A percentile compares a stretch with the other conserved stretches of the same genome.
Evolutionary conservation across 1,140 invertebrate species (phyloP).

Genomic region (Chionoecetes opilio): DNA sequence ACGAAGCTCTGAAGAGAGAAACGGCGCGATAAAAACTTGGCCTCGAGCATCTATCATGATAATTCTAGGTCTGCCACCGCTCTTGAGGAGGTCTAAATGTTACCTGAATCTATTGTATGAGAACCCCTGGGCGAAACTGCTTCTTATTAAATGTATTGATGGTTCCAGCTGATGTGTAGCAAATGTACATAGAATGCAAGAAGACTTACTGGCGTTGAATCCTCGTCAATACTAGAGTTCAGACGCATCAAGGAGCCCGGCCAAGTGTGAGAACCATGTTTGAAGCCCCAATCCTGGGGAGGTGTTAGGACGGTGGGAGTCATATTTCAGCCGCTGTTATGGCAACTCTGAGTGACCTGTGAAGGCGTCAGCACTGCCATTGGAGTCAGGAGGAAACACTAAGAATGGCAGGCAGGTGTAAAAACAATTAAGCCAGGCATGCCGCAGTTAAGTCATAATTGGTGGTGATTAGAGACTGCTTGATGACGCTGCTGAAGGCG

Average conservation of each 20-base stretch:
- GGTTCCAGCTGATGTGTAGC: not conserved
- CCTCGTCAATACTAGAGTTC: no score
- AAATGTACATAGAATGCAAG: not conserved
- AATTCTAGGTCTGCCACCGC: not conserved
- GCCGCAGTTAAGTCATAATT: not conserved
- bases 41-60: not conserved
- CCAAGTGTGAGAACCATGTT: no score
- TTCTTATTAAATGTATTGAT: not conserved
- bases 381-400: not conserved
- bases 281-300: no score
- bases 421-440: not conserved
- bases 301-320: no score
- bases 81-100: not conserved
- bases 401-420: not conserved
- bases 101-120: not conserved
- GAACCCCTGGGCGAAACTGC: not conserved
- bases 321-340: no score
- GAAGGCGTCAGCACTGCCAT: not conserved
- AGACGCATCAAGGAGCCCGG: no score
- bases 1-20: not conserved
- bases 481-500: not conserved
- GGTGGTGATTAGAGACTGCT: not conserved
- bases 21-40: not conserved
- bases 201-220: no score
- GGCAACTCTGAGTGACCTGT: not conserved